A percentile compares a stretch with the other conserved stretches of the same genome.
Conservation (phyloP, 2,113 vertebrate species). For the Paracyprichromis sp. region DNA sequence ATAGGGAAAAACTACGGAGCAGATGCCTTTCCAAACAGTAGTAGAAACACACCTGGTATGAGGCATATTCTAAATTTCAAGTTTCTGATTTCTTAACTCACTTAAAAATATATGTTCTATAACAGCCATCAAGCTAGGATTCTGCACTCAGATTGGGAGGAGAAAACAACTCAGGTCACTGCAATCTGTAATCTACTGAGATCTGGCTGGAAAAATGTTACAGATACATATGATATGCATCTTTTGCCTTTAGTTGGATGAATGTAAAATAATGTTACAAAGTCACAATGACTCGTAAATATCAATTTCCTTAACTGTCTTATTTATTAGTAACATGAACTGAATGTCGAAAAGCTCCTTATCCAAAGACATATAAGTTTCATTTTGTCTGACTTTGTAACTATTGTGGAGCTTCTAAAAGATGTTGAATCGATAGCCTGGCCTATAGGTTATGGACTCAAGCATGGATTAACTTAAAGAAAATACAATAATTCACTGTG, state of each 20-base stretch:
- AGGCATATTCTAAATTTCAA: neutral
- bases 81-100: neutral
- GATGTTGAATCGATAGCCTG: neutral
- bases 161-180: neutral
- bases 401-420: neutral
- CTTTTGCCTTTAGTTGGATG: neutral
- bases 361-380: neutral
- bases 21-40: neutral
- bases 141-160: neutral
- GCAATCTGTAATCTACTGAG: neutral
- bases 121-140: neutral
- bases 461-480: neutral
- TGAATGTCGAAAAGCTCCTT: neutral
- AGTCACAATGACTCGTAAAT: neutral
- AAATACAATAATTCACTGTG: neutral
- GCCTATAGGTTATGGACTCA: neutral
- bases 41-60: neutral
- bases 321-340: neutral
- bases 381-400: neutral
- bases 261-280: neutral
- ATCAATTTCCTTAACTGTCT: neutral
- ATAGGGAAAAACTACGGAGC: fast-evolving
- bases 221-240: neutral
- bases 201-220: neutral
- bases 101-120: neutral